Evolutionary conservation across 2,113 vertebrate genomes (phyloP), one percentile per base, ranked within the genome.

Genomic region (Nibea albiflora): DNA sequence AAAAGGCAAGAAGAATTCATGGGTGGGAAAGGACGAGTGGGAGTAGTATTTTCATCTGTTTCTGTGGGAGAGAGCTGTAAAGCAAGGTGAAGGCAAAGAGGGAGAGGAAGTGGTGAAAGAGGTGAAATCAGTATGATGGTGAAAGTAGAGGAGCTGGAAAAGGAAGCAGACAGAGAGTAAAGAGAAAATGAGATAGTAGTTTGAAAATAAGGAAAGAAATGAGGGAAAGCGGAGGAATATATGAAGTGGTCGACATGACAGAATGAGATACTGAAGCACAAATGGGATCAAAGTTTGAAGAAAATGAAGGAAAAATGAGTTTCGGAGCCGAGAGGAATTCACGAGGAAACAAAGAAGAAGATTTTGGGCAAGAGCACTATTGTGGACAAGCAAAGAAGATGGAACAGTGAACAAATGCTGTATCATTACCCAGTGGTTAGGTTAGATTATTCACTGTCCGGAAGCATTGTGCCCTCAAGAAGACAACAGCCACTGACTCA

Each of bases 1-100:
- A 60, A 87, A 83, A 92, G 69, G 81, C 73, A 35, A 81, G 80
- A 44, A 54, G 73, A 73, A 90, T 89, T 89, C 89, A 62, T 10
- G 47, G 79, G 81, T 81, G 77, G 79, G 83, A 84, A 78, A 91
- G 83, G 90, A 90, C 85, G 35, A 52, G 80, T 11, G 73, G 73
- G 80, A 72, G 76, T 67, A 26, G 56, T 77, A 77, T 81, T 81
- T 79, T 78, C 65, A 77, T 84, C 53, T 52, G n/a, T 85, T 78
- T 81, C 64, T 47, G 35, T 8, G 17, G 35, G 60, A 61, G 31
- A 62, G 76, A 57, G 67, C 22, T n/a, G 42, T 58, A 14, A 11
- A 11, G 61, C 77, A 76, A 80, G 75, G 73, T 86, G 76, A 87
- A 19, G 66, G 60, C 31, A 68, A 71, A 78, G 57, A 73, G 57